Base-by-base conservation (phyloP, 2,113 vertebrate genomes). In the Gnathonemus longibarbis region DNA sequence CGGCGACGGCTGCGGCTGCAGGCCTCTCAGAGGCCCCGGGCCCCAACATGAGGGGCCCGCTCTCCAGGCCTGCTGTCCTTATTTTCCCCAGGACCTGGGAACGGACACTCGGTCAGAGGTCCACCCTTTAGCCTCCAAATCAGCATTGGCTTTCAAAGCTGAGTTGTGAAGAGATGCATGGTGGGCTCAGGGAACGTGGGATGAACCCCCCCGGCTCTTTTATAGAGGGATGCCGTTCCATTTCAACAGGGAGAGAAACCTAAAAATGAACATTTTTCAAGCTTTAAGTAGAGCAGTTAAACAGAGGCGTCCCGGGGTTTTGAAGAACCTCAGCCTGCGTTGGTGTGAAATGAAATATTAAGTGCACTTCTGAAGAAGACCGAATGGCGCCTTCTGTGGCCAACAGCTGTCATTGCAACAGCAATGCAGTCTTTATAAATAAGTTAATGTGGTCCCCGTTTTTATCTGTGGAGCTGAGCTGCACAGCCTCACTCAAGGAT, bases 1-100 rank as follows among this genome's bases (percentile, higher is more conserved):
- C 93, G 97, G 88, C 96, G 98, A 88, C 97, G 96, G 45, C 96
- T 93, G 56, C 94, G 95, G 45, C 96, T 93, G 56, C 94, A 95
- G 87, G 90, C 94, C 0, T 89, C 90, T 31, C 91, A 94, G 50
- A 93, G 95, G 92, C 94, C 94, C 53, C 42, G 89, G 77, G 90
- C 93, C 90, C 93, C 93, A 1, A 92, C 92, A n/a, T 94, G 91
- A 94, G 66, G 56, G 46, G 5, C 9, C 11, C 1, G n/a, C 70
- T 39, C 70, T 77, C 70, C 35, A 39, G 24, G 10, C 27, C 17
- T 6, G 39, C 42, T 15, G 45, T 21, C 21, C 83, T 84, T 84
- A 27, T 84, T 10, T 10, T 48, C 5, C 11, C 80, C 2, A 5
- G 45, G 2, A 84, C 84, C 21, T n/a, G 84, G n/a, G 27, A n/a